A percentile compares a stretch with the other conserved stretches of the same genome.
Evolutionary conservation across 2,797 vertebrate genomes (phyloP).

Genomic region (Notamacropus eugenii): DNA sequence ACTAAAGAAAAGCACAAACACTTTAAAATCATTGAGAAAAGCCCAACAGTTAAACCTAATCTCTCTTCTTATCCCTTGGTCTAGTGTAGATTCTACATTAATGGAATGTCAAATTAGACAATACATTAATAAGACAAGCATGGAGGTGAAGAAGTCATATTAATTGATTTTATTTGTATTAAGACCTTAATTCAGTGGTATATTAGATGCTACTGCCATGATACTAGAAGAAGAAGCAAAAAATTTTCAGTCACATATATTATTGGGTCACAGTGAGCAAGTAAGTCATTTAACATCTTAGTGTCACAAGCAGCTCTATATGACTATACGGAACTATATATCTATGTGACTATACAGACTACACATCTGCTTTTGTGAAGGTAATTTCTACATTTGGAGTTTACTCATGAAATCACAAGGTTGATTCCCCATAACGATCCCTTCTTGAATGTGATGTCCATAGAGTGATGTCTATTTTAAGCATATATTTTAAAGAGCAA

Average conservation of each 20-base stretch:
- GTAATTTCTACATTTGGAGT: not conserved
- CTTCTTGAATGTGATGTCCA: not conserved
- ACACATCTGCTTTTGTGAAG: not conserved
- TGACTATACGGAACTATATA: not conserved
- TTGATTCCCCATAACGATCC: not conserved
- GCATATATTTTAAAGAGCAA: not conserved
- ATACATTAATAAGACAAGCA: conserved; percentile 99
- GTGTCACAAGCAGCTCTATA: not conserved
- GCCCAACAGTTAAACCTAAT: conserved; percentile 97
- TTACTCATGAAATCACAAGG: not conserved
- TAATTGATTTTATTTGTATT: conserved; percentile 99
- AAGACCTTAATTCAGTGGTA: conserved; percentile 97
- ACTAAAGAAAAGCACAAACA: conserved; percentile 98
- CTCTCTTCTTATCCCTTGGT: conserved; percentile 97
- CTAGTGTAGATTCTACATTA: conserved; percentile 91
- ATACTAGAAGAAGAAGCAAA: conserved; percentile 79
- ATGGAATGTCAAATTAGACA: conserved; percentile 98
- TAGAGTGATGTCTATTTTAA: not conserved
- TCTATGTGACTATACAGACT: too few species aligned
- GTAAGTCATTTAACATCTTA: not conserved
- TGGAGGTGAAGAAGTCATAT: conserved; percentile 95
- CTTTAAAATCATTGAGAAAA: conserved; percentile 98
- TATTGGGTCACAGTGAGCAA: not conserved
- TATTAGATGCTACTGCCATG: conserved; percentile 99
- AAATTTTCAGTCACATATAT: not conserved